A percentile compares a stretch with the other conserved stretches of the same genome.
These are phyloP conservation scores for Agraylea sexmaculata DNA, from an alignment of 1,140 invertebrate genomes.

Conservation along the genomic window DNA sequence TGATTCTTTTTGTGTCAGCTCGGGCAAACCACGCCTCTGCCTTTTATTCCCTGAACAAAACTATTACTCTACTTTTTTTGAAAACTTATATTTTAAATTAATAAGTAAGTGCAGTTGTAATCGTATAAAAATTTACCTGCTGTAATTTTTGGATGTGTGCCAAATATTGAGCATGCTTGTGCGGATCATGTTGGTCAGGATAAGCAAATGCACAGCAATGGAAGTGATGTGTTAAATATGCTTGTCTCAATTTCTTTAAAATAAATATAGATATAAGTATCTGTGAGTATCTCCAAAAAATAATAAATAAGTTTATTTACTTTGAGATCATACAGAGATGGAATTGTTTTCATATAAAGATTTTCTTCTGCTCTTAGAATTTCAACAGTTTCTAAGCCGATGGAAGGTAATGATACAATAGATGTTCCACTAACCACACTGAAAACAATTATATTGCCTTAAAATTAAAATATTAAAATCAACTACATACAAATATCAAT, in stretches of 20 bases:
- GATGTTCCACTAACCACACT: constrained; percentile 56
- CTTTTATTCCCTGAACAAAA: constrained; percentile 16
- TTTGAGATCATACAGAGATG: constrained; percentile 60
- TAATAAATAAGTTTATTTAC: constrained; percentile 30
- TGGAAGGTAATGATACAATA: constrained; percentile 52
- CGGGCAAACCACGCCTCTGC: neutral
- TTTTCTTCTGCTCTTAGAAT: constrained; percentile 51
- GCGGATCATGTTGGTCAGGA: constrained; percentile 64
- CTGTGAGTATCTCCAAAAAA: constrained; percentile 1
- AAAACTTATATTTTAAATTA: neutral
- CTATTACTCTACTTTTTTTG: constrained; percentile 11
- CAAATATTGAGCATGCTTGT: constrained; percentile 45
- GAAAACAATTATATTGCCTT: constrained; percentile 17
- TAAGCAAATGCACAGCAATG: constrained; percentile 84
- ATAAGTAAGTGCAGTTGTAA: neutral
- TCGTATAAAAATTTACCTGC: constrained; percentile 12
- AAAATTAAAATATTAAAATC: neutral
- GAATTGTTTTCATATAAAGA: constrained; percentile 55
- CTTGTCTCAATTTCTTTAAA: constrained; percentile 40
- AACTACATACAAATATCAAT: constrained; percentile 2
- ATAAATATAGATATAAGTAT: constrained; percentile 1
- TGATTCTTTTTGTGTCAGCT: neutral
- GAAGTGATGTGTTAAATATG: constrained; percentile 68
- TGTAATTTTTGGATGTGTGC: constrained; percentile 38
- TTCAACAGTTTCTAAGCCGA: constrained; percentile 54